Base-by-base conservation (phyloP, 1,140 invertebrate species). In the Ylistrum balloti region DNA sequence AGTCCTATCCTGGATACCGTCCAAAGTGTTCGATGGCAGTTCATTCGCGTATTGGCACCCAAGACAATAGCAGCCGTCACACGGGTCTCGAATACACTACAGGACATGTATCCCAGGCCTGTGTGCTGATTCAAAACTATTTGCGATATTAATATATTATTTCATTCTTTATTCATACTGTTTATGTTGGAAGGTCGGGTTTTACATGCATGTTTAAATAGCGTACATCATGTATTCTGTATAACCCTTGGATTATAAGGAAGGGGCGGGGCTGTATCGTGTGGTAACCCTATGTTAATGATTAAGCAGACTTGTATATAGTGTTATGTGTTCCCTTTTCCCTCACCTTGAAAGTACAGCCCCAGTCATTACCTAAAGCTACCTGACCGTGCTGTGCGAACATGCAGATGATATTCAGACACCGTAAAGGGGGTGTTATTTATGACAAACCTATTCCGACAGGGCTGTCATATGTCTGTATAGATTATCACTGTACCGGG, bases 141-240 rank as follows among this genome's bases (percentile, higher is more conserved):
- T 15, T 56, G 3, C 45, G 22, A 56, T 7, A 56, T 56, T 56
- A 56, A 56, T 56, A 56, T 22, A 56, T 17, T 56, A 20, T 56
- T 56, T 56, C 22, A 56, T 56, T 11, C 45, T 7, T n/a, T 28
- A 28, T 17, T 28, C 56, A 74, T 74, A 28, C 3, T 74, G 56
- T 74, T 74, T 74, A 74, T 74, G 56, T n/a, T 74, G n/a, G 56
- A 74, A 74, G 56, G 56, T 17, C n/a, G 17, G 3, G 56, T 74
- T 74, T 74, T 74, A 74, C 56, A 74, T 74, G 22, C 56, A 74
- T 74, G 56, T 74, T 74, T 74, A 74, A 74, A 74, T 28, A 74
- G 17, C 20, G 28, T n/a, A 74, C 7, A n/a, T 74, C 28, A 17
- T n/a, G n/a, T n/a, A n/a, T n/a, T n/a, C n/a, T n/a, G n/a, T 74